Evolutionary conservation across 2,888 invertebrate genomes (phyloP).

Genomic region (Ptychoptera contaminata): DNA sequence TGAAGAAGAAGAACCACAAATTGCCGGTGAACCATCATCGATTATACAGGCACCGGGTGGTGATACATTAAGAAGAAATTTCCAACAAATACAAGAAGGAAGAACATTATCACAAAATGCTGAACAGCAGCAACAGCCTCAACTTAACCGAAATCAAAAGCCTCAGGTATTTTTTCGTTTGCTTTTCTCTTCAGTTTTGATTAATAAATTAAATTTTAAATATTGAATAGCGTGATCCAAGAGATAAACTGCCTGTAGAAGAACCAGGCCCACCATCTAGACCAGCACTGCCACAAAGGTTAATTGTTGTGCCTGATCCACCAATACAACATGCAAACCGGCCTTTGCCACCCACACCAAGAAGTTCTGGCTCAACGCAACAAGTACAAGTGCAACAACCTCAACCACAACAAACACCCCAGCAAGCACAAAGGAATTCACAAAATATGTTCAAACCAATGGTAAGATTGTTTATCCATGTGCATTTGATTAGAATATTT

Average conservation of each 20-base stretch:
- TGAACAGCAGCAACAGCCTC: constrained; percentile 43
- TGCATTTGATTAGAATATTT: too few species aligned
- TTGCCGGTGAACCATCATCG: constrained; percentile 88
- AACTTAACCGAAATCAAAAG: constrained; percentile 39
- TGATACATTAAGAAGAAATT: constrained; percentile 90
- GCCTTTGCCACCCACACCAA: constrained; percentile 72
- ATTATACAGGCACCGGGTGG: constrained; percentile 79
- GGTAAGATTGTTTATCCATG: constrained; percentile 36
- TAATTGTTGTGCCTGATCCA: constrained; percentile 83
- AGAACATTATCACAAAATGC: constrained; percentile 42
- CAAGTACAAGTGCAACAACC: constrained; percentile 23
- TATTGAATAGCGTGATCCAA: constrained; percentile 22
- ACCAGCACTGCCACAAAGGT: constrained; percentile 78
- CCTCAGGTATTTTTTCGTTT: constrained; percentile 16
- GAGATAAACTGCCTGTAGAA: constrained; percentile 35
- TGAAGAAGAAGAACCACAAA: constrained; percentile 84
- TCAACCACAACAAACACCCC: constrained; percentile 35
- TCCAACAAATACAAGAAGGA: constrained; percentile 90
- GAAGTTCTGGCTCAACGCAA: constrained; percentile 43
- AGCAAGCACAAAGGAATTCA: constrained; percentile 66
- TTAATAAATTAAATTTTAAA: constrained; percentile 5
- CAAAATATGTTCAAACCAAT: constrained; percentile 78
- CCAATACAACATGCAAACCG: constrained; percentile 47
- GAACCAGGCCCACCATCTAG: constrained; percentile 80
- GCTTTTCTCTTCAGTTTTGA: not conserved